Percentiles rank a stretch among this genome's conserved stretches.
These are phyloP conservation scores for Solen grandis DNA, from an alignment of 1,140 invertebrate species.

Conservation along the genomic window DNA sequence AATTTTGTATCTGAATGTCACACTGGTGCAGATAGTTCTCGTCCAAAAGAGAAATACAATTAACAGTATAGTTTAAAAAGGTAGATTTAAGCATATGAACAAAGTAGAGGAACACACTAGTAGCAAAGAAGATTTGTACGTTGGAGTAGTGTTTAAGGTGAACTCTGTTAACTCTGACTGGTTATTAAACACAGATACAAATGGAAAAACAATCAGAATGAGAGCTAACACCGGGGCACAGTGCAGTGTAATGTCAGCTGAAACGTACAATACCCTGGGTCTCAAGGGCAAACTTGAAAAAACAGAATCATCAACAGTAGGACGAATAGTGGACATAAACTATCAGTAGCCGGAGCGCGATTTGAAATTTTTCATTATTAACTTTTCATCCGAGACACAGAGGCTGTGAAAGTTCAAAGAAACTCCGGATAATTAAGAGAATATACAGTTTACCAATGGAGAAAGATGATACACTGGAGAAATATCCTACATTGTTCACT, in stretches of 20 bases:
- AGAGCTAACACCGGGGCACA: conserved; percentile 16
- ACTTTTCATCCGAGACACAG: conserved; percentile 19
- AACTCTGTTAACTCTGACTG: background rate
- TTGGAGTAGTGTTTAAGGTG: conserved; percentile 9
- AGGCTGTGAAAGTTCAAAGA: conserved; percentile 8
- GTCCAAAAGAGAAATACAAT: background rate
- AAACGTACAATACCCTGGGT: background rate
- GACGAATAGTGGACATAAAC: background rate
- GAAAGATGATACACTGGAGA: background rate
- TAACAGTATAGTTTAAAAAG: background rate
- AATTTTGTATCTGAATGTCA: conserved; percentile 39
- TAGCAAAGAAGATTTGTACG: no score
- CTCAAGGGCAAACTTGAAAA: conserved; percentile 10
- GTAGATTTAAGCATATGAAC: background rate
- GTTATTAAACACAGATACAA: no score
- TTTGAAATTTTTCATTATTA: conserved; percentile 40
- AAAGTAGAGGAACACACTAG: background rate
- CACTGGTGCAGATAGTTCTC: no score
- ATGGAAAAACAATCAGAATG: conserved; percentile 9
- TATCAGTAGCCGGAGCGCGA: conserved; percentile 8
- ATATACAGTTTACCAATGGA: background rate
- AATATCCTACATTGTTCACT: background rate
- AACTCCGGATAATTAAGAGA: conserved; percentile 19
- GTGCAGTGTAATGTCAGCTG: conserved; percentile 10
- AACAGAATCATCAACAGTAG: background rate